Conservation (phyloP, 2,797 vertebrate species). For the Lepidocolaptes lacrymiger region DNA sequence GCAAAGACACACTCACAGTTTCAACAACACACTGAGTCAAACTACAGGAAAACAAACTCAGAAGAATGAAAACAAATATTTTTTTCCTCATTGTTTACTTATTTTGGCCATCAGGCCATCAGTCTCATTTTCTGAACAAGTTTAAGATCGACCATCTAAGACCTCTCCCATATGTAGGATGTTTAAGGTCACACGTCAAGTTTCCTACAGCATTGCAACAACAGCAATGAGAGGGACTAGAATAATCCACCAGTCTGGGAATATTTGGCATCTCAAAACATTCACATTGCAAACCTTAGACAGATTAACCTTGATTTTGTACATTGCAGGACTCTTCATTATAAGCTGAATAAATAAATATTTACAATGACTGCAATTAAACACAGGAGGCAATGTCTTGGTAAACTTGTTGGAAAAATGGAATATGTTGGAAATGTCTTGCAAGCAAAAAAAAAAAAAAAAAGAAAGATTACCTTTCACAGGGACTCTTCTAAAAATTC, state of each 20-base stretch:
- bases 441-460: background rate
- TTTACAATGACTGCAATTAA: background rate
- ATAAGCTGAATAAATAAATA: background rate
- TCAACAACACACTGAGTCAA: background rate
- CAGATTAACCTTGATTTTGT: background rate
- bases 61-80: background rate
- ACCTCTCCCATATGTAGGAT: background rate
- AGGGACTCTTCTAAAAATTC: background rate
- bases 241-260: background rate
- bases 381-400: background rate
- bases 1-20: background rate
- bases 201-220: background rate
- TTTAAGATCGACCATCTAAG: accelerated
- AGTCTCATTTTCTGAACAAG: background rate
- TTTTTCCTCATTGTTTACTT: background rate
- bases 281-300: background rate
- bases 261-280: background rate
- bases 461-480: background rate
- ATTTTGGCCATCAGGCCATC: background rate
- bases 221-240: background rate
- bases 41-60: background rate
- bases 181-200: background rate
- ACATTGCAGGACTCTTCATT: background rate
- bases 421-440: background rate
- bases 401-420: background rate